Percentiles rank a stretch among this genome's conserved stretches.
Conservation (phyloP, 2,797 vertebrate species). For the Pelodytes ibericus region DNA sequence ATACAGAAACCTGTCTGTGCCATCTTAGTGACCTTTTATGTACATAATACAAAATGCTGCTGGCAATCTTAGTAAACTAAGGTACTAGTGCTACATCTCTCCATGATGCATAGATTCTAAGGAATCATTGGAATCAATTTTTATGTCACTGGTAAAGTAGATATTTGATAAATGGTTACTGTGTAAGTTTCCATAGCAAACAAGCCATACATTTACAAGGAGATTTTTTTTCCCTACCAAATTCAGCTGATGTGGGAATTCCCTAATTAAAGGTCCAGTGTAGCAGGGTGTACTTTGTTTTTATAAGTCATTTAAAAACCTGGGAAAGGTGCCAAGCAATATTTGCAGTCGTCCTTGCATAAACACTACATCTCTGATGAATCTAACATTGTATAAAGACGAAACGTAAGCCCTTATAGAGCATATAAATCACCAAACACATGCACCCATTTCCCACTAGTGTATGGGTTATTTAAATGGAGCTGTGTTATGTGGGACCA, state of each 20-base stretch:
- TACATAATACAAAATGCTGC: too few species aligned
- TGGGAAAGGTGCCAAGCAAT: conserved; percentile 22
- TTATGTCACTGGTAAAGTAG: too few species aligned
- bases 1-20: too few species aligned
- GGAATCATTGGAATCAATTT: too few species aligned
- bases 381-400: conserved; percentile 20
- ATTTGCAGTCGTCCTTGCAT: conserved; percentile 22
- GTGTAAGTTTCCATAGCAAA: neutral
- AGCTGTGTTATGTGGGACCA: neutral
- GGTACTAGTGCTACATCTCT: too few species aligned
- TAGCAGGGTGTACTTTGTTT: conserved; percentile 42
- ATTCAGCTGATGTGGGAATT: conserved; percentile 29
- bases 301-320: conserved; percentile 33
- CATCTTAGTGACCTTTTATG: too few species aligned
- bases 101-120: too few species aligned
- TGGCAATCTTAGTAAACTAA: too few species aligned
- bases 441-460: conserved; percentile 40
- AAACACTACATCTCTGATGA: conserved; percentile 29
- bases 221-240: neutral
- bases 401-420: conserved; percentile 3
- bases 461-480: conserved; percentile 1
- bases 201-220: neutral
- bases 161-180: neutral
- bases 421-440: conserved; percentile 21
- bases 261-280: conserved; percentile 28